Base-by-base conservation (phyloP, 2,113 vertebrate species). In the Bujurquina vittata region DNA sequence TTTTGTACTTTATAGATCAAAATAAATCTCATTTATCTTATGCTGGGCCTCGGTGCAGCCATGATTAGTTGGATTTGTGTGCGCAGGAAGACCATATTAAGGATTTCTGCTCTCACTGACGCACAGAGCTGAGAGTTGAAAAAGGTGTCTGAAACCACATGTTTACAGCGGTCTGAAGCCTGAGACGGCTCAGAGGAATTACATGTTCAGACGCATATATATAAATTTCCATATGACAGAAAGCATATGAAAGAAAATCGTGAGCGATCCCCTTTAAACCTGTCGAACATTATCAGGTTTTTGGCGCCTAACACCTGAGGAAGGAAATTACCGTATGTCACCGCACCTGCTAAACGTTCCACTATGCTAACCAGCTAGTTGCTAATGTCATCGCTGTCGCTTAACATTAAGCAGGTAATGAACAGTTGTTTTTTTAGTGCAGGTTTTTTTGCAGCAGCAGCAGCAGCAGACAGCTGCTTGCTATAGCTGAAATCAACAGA, bases 1-100 rank as follows among this genome's bases (percentile, higher is more conserved):
- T 69, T 63, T 49, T 69, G 23, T 3, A 49, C 49, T 69, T 69
- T 29, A 43, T 20, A 69, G 1, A 49, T 52, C 43, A 69, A 52
- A 52, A 69, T 69, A 69, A 29, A 3, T 69, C 23, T 49, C 9
- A 29, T 49, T 49, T 69, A 29, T 69, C 26, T 29, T 49, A 69
- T 29, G 29, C 65, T 29, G 65, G 65, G 43, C 23, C 43, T 69
- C 29, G 23, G 63, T 49, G 43, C 49, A 31, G 65, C 23, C 65
- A 6, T 69, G 65, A 69, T 52, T 69, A 69, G 65, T 29, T 69
- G 65, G 43, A 69, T 69, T 69, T 69, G 65, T 69, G 65, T 69
- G 43, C 65, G 43, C 26, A 17, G 23, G 43, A 69, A 49, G 65
- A 49, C 65, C 43, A 10, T 69, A 69, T 52, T 69, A 69, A 52